phyloP scores from a whole-genome alignment of 2,797 vertebrate species.

The Sebastes itinus region DNA sequence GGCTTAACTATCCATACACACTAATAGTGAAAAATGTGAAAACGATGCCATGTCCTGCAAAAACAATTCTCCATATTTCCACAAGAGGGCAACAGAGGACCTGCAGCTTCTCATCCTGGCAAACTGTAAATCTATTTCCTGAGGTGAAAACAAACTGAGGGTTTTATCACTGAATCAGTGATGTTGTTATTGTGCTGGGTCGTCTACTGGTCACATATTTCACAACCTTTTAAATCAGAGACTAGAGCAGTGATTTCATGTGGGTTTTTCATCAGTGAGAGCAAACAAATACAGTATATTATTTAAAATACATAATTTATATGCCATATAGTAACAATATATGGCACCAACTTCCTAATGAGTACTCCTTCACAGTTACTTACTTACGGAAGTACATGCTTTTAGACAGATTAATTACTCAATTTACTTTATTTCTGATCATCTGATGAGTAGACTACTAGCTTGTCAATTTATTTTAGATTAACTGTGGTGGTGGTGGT shows the following conservation, averaged over 20 bases:
- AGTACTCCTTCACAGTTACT: not conserved
- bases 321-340: not conserved
- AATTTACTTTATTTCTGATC: not conserved
- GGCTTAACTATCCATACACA: not conserved
- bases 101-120: not conserved
- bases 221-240: not conserved
- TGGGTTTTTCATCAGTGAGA: not conserved
- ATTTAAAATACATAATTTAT: not conserved
- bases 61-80: not conserved
- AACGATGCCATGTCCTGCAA: not conserved
- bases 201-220: not conserved
- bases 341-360: not conserved
- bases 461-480: not conserved
- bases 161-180: not conserved
- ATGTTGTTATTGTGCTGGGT: not conserved
- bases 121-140: not conserved
- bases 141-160: not conserved
- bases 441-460: not conserved
- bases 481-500: not conserved
- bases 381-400: not conserved
- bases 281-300: not conserved
- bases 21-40: not conserved
- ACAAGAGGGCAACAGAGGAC: slow-evolving; percentile 66
- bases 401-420: not conserved
- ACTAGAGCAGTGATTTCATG: not conserved